phyloP scores from a whole-genome alignment of 2,888 invertebrate genomes.

The Alloplasta piceator region DNA sequence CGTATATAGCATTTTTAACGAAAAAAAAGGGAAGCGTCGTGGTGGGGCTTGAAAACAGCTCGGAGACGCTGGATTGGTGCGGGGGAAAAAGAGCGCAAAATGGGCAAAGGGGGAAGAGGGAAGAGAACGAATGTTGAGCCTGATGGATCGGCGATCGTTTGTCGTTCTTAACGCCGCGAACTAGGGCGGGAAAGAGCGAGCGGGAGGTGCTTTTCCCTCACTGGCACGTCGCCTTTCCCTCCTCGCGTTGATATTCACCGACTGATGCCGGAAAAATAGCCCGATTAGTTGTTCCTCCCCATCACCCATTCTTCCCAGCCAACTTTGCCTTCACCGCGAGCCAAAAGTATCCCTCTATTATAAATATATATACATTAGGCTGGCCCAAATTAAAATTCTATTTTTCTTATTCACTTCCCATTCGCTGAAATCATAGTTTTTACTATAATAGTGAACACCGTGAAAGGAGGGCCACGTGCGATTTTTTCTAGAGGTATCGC shows the following conservation, averaged over 20 bases:
- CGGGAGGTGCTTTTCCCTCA: not conserved
- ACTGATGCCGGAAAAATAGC: conserved; percentile 83
- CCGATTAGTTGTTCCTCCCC: conserved; percentile 79
- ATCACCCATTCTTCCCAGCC: conserved; percentile 52
- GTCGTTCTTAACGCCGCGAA: conserved; percentile 81
- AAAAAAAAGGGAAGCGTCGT: conserved; percentile 41
- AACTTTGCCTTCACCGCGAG: conserved; percentile 22
- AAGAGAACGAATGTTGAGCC: conserved; percentile 76
- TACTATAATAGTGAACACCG: too few relatives aligned
- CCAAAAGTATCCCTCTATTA: too few relatives aligned
- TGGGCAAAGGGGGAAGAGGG: conserved; percentile 48
- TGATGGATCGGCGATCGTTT: conserved; percentile 83
- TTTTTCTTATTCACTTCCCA: too few relatives aligned
- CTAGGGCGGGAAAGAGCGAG: not conserved
- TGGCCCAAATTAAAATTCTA: too few relatives aligned
- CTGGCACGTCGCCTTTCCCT: not conserved
- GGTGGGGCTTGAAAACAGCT: conserved; percentile 25
- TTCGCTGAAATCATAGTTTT: too few relatives aligned
- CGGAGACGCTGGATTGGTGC: conserved; percentile 8
- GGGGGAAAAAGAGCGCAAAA: conserved; percentile 31
- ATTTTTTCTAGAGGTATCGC: too few relatives aligned
- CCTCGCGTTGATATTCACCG: conserved; percentile 81
- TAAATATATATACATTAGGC: too few relatives aligned
- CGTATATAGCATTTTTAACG: conserved; percentile 19
- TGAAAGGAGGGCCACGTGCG: too few relatives aligned